Conservation (phyloP, 1,140 invertebrate genomes). For the Cyclina sinensis region DNA sequence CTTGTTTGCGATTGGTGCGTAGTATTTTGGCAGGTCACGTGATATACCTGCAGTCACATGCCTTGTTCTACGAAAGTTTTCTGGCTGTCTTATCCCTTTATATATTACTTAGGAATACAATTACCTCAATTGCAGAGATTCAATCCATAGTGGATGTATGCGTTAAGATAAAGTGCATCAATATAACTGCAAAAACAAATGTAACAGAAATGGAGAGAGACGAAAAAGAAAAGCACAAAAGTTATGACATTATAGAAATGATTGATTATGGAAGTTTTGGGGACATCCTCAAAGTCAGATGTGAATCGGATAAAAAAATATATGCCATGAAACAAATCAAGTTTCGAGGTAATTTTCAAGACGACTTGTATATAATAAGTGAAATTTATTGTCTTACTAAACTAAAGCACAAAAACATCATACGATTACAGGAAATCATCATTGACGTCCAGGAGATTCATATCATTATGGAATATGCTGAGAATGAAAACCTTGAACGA, state of each 20-base stretch:
- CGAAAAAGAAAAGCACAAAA: background rate
- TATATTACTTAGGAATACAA: background rate
- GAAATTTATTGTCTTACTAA: slow-evolving; percentile 73
- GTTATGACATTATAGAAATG: slow-evolving; percentile 66
- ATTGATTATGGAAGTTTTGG: slow-evolving; percentile 77
- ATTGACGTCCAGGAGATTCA: slow-evolving; percentile 56
- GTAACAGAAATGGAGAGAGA: background rate
- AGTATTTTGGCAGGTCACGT: slow-evolving; percentile 4
- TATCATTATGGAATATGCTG: slow-evolving; percentile 78
- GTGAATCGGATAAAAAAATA: background rate
- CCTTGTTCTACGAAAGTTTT: background rate
- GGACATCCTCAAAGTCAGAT: slow-evolving; percentile 71
- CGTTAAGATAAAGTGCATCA: no score
- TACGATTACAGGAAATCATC: slow-evolving; percentile 71
- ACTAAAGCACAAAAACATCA: slow-evolving; percentile 69
- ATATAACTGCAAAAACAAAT: no score
- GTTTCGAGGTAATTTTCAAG: slow-evolving; percentile 59
- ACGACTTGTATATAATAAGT: slow-evolving; percentile 70
- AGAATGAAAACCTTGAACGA: slow-evolving; percentile 72
- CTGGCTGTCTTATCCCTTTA: slow-evolving; percentile 6
- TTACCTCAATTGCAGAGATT: no score
- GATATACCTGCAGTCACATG: background rate
- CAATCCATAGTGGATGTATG: no score
- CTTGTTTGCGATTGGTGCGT: background rate
- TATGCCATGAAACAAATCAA: slow-evolving; percentile 74